These are phyloP conservation scores for Lapara coniferarum DNA, from an alignment of 2,888 invertebrate species.

Conservation along the genomic window DNA sequence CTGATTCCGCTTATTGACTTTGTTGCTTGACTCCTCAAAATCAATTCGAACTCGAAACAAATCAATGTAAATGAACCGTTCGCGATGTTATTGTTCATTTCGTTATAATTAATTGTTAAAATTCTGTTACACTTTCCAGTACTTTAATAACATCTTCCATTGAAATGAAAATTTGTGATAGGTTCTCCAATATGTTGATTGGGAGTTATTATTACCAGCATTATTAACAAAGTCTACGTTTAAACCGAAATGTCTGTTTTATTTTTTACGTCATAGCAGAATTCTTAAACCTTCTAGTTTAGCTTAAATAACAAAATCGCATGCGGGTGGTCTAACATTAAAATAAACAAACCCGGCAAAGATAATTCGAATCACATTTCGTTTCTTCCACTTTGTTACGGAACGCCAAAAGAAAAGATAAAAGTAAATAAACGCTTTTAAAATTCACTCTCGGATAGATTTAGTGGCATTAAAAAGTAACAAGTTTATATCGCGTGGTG, in stretches of 20 bases:
- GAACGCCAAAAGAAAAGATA: slow-evolving; percentile 15
- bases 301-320: background rate
- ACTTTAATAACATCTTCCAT: background rate
- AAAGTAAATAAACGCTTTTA: slow-evolving; percentile 18
- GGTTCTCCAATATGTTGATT: background rate
- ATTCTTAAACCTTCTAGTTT: too few species aligned
- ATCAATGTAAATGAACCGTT: slow-evolving; percentile 32
- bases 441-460: slow-evolving; percentile 19
- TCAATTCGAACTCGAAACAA: slow-evolving; percentile 36
- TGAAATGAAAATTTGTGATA: background rate
- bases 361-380: slow-evolving; percentile 4
- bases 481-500: slow-evolving; percentile 4
- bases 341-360: background rate
- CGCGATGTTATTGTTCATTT: slow-evolving; percentile 48
- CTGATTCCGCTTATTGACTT: slow-evolving; percentile 48
- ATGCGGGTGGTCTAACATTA: background rate
- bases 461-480: slow-evolving; percentile 22
- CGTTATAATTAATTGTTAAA: slow-evolving; percentile 39
- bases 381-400: slow-evolving; percentile 16
- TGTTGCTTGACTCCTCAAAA: slow-evolving; percentile 27
- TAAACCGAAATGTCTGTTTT: background rate
- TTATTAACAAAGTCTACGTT: background rate
- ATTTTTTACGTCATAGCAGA: too few species aligned
- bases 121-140: slow-evolving; percentile 23
- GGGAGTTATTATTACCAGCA: background rate